A percentile compares a stretch with the other conserved stretches of the same genome.
phyloP scores from a whole-genome alignment of 1,140 invertebrate genomes.

The Druon quercuslanigerum region DNA sequence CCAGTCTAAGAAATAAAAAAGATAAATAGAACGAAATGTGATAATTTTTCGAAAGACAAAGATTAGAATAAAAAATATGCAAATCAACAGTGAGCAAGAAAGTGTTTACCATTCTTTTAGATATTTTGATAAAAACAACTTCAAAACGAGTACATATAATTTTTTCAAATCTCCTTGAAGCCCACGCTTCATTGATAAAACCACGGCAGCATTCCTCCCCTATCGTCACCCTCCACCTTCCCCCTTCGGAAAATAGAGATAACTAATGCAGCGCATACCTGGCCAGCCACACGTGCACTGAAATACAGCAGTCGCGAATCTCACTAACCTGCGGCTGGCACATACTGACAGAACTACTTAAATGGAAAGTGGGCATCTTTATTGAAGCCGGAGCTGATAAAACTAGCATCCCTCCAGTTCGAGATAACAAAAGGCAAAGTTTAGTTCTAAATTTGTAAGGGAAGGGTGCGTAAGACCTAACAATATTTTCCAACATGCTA shows the following conservation, averaged over 20 bases:
- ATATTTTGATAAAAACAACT: neutral
- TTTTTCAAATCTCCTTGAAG: constrained; percentile 47
- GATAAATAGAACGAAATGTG: too few relatives aligned
- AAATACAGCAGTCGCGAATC: constrained; percentile 41
- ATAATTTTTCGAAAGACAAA: too few relatives aligned
- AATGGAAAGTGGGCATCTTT: constrained; percentile 49
- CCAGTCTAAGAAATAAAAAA: too few relatives aligned
- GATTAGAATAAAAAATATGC: too few relatives aligned
- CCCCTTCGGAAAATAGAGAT: constrained; percentile 44
- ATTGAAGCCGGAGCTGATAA: constrained; percentile 39
- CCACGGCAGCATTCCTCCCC: constrained; percentile 67
- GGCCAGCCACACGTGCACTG: constrained; percentile 45
- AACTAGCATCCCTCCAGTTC: neutral
- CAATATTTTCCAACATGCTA: too few relatives aligned
- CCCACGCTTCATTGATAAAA: constrained; percentile 68
- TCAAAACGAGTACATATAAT: neutral
- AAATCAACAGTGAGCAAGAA: too few relatives aligned
- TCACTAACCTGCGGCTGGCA: constrained; percentile 36
- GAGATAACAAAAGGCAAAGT: neutral
- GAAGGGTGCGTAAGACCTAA: too few relatives aligned
- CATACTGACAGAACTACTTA: constrained; percentile 38
- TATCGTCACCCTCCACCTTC: constrained; percentile 59
- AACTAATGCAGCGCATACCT: constrained; percentile 54
- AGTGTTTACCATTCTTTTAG: neutral
- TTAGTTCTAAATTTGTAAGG: neutral